Evolutionary conservation across 2,888 invertebrate genomes (phyloP).

Genomic region (Drosophila borborema): DNA sequence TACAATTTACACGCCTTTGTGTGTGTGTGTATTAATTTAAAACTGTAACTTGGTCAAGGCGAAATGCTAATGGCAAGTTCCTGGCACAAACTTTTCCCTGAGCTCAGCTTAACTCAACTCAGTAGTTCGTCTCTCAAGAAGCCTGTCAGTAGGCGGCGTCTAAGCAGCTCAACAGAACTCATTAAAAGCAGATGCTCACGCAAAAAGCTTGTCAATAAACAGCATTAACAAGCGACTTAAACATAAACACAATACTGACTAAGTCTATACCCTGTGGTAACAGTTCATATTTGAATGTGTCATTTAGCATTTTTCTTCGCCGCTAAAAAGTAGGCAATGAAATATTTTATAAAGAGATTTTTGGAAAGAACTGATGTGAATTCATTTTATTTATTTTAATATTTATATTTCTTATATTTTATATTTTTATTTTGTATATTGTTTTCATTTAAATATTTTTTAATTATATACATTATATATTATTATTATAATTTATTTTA

Average conservation of each 20-base stretch:
- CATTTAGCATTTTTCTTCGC: too few relatives aligned
- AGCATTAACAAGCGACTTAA: neutral
- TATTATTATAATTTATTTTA: neutral
- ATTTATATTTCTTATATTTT: too few relatives aligned
- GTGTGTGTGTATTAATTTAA: constrained; percentile 43
- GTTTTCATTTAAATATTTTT: neutral
- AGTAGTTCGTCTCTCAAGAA: constrained; percentile 23
- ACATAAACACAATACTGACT: neutral
- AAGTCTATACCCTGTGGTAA: constrained; percentile 15
- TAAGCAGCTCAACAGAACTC: constrained; percentile 37
- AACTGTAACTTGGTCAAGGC: constrained; percentile 63
- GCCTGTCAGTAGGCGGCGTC: constrained; percentile 30
- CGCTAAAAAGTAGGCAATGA: constrained; percentile 2
- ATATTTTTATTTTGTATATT: too few relatives aligned
- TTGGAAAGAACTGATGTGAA: too few relatives aligned
- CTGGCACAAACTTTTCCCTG: constrained; percentile 42
- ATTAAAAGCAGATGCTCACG: constrained; percentile 43
- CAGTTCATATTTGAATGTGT: neutral
- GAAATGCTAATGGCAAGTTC: constrained; percentile 63
- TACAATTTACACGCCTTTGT: constrained; percentile 17
- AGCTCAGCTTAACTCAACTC: neutral
- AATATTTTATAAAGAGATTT: too few relatives aligned
- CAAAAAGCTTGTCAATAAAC: constrained; percentile 44
- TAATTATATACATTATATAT: neutral
- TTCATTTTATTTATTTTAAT: too few relatives aligned